Evolutionary conservation across 2,888 invertebrate genomes (phyloP).

Genomic region (Andricus curvator): DNA sequence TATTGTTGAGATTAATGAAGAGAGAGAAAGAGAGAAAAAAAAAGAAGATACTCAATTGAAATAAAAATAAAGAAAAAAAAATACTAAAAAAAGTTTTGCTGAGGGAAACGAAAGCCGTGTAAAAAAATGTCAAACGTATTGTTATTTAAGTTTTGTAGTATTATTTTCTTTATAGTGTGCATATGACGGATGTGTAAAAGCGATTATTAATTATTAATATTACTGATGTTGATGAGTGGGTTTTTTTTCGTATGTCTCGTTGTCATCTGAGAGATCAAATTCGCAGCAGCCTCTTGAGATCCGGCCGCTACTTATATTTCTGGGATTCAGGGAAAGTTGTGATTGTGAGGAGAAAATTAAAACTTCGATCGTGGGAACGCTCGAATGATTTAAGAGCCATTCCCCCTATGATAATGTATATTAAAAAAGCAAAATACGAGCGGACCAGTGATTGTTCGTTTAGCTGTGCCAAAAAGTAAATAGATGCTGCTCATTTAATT

Average conservation of each 20-base stretch:
- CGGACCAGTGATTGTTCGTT: background rate
- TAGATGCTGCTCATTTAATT: conserved; percentile 9
- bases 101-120: conserved; percentile 25
- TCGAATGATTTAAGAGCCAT: conserved; percentile 28
- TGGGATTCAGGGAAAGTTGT: conserved; percentile 11
- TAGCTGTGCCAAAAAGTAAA: conserved; percentile 3
- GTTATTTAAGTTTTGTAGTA: conserved; percentile 39
- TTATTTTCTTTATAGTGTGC: conserved; percentile 33
- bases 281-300: background rate
- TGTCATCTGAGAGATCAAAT: background rate
- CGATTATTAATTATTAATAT: conserved; percentile 31
- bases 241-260: background rate
- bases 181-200: conserved; percentile 29
- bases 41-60: conserved; percentile 10
- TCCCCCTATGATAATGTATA: background rate
- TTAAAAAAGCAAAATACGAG: conserved; percentile 6
- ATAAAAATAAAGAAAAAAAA: conserved; percentile 14
- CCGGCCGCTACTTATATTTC: conserved; percentile 25
- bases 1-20: conserved; percentile 18
- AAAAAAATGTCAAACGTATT: conserved; percentile 35
- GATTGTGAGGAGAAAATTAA: background rate
- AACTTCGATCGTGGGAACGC: conserved; percentile 18
- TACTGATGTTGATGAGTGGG: conserved; percentile 19
- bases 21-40: background rate
- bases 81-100: conserved; percentile 24